Percentiles rank a stretch among this genome's conserved stretches.
Conservation (phyloP, 2,113 vertebrate species). For the Verasper variegatus region DNA sequence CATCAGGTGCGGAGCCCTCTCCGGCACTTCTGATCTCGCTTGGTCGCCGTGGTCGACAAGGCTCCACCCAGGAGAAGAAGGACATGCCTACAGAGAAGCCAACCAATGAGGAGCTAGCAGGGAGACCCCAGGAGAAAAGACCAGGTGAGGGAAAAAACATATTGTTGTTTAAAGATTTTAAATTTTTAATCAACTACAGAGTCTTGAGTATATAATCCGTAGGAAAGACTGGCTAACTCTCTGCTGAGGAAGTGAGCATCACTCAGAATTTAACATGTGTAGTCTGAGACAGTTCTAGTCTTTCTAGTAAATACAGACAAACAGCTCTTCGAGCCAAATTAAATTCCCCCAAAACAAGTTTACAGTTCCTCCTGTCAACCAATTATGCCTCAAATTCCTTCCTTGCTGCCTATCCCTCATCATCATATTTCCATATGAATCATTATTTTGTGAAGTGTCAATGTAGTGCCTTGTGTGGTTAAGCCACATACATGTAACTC, state of each 20-base stretch:
- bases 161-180: not conserved
- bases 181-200: too few relatives aligned
- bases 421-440: slow-evolving; percentile 36
- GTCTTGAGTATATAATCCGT: too few relatives aligned
- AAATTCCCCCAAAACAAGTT: slow-evolving; percentile 27
- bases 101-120: slow-evolving; percentile 79
- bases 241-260: not conserved
- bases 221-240: too few relatives aligned
- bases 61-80: slow-evolving; percentile 77
- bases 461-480: slow-evolving; percentile 18
- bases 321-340: not conserved
- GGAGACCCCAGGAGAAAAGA: slow-evolving; percentile 84
- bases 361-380: slow-evolving; percentile 35
- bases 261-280: not conserved
- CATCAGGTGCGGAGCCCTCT: slow-evolving; percentile 91
- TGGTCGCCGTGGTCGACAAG: slow-evolving; percentile 84
- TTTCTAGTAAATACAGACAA: slow-evolving; percentile 24
- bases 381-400: slow-evolving; percentile 39
- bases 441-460: slow-evolving; percentile 43
- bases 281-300: slow-evolving; percentile 5
- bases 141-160: slow-evolving; percentile 78
- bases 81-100: slow-evolving; percentile 80
- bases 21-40: slow-evolving; percentile 89
- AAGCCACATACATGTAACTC: slow-evolving; percentile 45
- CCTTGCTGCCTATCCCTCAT: not conserved